Evolutionary conservation across 2,113 vertebrate species (phyloP), one percentile per base, ranked within the genome.

Genomic region (Cavia aperea): DNA sequence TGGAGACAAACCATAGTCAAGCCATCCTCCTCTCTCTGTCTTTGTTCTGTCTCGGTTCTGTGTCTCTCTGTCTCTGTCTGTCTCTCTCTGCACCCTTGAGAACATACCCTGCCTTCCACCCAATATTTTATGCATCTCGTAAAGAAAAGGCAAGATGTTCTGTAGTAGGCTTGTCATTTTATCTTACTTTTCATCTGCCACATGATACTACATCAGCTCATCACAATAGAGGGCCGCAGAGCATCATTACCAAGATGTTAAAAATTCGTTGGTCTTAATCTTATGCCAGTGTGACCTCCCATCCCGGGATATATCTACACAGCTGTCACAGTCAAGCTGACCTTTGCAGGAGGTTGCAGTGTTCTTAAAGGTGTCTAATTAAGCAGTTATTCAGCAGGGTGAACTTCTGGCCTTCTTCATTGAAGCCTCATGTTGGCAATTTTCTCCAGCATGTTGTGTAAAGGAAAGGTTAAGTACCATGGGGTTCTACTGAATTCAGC

Each of bases 321-420:
- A 88, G 93, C 95, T 93, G 89, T 92, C 95, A 93, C 23, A 58
- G 68, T 83, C 88, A 4, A 72, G 77, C 93, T 68, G 87, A 78
- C 94, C 96, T 95, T 90, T 90, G 77, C 0, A 12, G 23, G 68
- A 90, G 93, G 96, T 79, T 4, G 51, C 62, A 12, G 72, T 81
- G 87, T 93, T 95, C 93, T 60, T 63, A 94, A 95, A 95, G 94
- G 89, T 91, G 92, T 83, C 90, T 95, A 96, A 96, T 96, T 95
- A 96, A 94, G 93, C 88, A 91, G 87, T 93, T 95, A 95, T 94
- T 93, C 93, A 58, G 81, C 88, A 31, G 83, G 54, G 1, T 96
- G 95, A 96, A 95, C 96, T 94, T 81, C 85, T 84, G 91, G 63
- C 94, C 94, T 92, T 39, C 26, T 79, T 91, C 84, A 21, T 33